phyloP scores from a whole-genome alignment of 2,888 invertebrate genomes.

The Nasonia oneida region DNA sequence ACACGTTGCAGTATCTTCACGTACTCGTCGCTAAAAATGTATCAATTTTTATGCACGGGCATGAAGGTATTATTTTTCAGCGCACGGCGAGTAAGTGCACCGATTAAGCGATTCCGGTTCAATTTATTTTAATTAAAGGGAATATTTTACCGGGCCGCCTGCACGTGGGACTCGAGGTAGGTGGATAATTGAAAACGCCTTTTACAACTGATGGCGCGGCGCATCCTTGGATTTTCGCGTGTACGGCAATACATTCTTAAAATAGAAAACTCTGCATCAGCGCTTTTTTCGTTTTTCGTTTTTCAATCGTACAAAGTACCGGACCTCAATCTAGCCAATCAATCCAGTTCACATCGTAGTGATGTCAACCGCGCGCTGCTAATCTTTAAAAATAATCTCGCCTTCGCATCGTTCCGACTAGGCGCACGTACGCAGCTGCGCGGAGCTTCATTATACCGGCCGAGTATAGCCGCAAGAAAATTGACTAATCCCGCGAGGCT shows the following conservation, averaged over 20 bases:
- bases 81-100: not conserved
- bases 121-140: constrained; percentile 47
- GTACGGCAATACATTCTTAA: not conserved
- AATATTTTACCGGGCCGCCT: not conserved
- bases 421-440: not conserved
- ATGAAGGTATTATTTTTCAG: not conserved
- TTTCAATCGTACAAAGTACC: not conserved
- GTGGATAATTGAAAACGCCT: constrained; percentile 6
- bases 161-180: not conserved
- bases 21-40: constrained; percentile 31
- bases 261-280: not conserved
- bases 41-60: constrained; percentile 36
- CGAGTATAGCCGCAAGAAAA: constrained; percentile 33
- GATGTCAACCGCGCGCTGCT: not conserved
- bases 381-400: not conserved
- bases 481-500: constrained; percentile 35
- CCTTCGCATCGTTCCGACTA: not conserved
- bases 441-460: constrained; percentile 31
- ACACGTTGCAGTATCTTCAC: not conserved
- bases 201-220: not conserved
- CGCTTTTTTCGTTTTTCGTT: not conserved
- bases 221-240: not conserved
- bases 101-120: constrained; percentile 36
- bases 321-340: not conserved
- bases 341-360: not conserved